A percentile compares a stretch with the other conserved stretches of the same genome.
These are phyloP conservation scores for Melanostoma mellinum DNA, from an alignment of 2,888 invertebrate genomes.

Conservation along the genomic window DNA sequence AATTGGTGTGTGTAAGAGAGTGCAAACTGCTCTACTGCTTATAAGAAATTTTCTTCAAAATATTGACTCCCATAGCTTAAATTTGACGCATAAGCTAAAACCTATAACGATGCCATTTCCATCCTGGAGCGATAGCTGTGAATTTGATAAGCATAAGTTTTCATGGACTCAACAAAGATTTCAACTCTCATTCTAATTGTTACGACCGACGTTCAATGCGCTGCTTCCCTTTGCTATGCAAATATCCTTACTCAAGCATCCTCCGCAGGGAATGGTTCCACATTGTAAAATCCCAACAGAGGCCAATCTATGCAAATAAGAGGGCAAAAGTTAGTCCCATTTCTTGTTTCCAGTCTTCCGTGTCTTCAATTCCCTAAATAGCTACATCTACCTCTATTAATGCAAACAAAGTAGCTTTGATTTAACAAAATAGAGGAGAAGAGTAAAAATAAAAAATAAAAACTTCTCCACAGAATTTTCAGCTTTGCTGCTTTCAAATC, in stretches of 20 bases:
- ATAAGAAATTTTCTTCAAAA: no score
- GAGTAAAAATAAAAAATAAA: slow-evolving; percentile 3
- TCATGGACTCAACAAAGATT: no score
- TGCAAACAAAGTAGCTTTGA: slow-evolving; percentile 20
- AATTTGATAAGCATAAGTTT: no score
- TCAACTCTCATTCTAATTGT: no score
- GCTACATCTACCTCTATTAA: not conserved
- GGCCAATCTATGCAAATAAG: slow-evolving; percentile 19
- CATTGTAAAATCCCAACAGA: slow-evolving; percentile 6
- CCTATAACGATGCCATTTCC: no score
- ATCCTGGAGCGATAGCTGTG: no score
- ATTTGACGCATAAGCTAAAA: no score
- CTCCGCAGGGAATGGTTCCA: not conserved
- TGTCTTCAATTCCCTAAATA: slow-evolving; percentile 4
- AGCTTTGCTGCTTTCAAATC: slow-evolving; percentile 51
- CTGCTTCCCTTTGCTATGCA: slow-evolving; percentile 1
- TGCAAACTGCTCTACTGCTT: no score
- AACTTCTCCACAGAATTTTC: slow-evolving; percentile 42
- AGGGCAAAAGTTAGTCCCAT: not conserved
- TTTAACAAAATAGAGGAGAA: slow-evolving; percentile 2
- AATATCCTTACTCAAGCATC: slow-evolving; percentile 8
- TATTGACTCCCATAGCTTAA: no score
- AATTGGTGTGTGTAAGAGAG: no score
- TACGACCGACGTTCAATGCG: no score
- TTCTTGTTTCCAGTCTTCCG: slow-evolving; percentile 7